phyloP scores from a whole-genome alignment of 2,888 invertebrate species.

The Strigamia maritima region DNA sequence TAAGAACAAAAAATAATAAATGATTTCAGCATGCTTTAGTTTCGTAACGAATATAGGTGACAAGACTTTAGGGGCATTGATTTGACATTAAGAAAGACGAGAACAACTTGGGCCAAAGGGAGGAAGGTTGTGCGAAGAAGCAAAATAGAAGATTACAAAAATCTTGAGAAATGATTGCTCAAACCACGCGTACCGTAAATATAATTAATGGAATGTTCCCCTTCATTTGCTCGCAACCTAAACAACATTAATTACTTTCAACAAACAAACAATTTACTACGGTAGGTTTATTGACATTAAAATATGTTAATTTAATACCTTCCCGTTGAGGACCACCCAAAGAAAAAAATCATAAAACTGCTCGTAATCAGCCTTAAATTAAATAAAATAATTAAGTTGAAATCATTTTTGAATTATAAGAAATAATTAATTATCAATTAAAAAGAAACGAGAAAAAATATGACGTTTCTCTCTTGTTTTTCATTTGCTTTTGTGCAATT shows the following conservation, averaged over 20 bases:
- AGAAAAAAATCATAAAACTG: not conserved
- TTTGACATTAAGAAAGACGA: conserved; percentile 23
- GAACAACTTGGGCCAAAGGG: conserved; percentile 18
- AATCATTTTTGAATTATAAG: too few species aligned
- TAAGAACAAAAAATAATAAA: not conserved
- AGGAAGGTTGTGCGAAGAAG: conserved; percentile 8
- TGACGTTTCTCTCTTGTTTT: too few species aligned
- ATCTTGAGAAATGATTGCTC: conserved; percentile 5
- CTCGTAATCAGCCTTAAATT: too few species aligned
- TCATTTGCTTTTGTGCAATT: too few species aligned
- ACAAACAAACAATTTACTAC: conserved; percentile 18
- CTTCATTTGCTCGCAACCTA: not conserved
- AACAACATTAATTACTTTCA: not conserved
- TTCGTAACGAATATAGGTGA: not conserved
- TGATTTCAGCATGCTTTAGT: not conserved
- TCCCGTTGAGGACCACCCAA: not conserved
- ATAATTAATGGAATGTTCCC: not conserved
- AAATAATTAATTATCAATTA: too few species aligned
- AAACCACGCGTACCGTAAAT: not conserved
- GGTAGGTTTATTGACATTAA: not conserved
- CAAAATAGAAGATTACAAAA: not conserved
- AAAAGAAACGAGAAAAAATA: too few species aligned
- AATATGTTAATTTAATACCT: not conserved
- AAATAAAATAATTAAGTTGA: too few species aligned
- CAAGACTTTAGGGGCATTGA: conserved; percentile 17